These are phyloP conservation scores for Tenthredo livida DNA, from an alignment of 2,888 invertebrate species.

Conservation along the genomic window DNA sequence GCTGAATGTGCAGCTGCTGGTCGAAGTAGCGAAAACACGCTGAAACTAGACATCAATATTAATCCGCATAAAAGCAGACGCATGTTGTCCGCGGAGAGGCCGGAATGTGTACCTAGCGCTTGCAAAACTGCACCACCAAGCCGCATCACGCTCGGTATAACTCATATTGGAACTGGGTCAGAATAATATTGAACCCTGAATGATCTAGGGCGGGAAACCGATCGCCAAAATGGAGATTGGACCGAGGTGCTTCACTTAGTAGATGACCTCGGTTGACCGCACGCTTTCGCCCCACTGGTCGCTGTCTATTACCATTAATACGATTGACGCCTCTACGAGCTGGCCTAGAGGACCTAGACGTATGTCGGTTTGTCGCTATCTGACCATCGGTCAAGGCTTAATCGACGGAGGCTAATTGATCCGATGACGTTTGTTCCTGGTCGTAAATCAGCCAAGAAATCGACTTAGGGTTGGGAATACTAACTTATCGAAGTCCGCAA, in stretches of 20 bases:
- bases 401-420: conserved; percentile 27
- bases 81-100: not conserved
- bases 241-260: conserved; percentile 44
- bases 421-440: not conserved
- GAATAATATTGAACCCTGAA: conserved; percentile 40
- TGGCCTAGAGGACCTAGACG: not conserved
- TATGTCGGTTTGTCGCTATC: conserved; percentile 20
- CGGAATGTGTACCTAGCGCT: not conserved
- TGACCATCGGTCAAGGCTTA: conserved; percentile 3
- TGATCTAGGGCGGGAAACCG: conserved; percentile 16
- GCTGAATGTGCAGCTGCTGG: not conserved
- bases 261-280: conserved; percentile 50
- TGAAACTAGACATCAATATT: conserved; percentile 42
- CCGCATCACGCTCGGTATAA: not conserved
- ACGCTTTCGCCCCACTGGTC: conserved; percentile 30
- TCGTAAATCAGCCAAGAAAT: not conserved
- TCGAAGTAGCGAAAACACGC: not conserved
- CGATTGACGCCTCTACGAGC: conserved; percentile 12
- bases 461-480: not conserved
- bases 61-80: conserved; percentile 12
- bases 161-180: conserved; percentile 34
- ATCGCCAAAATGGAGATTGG: conserved; percentile 45
- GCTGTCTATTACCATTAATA: conserved; percentile 43
- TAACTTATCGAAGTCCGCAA: not conserved
- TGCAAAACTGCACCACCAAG: not conserved